phyloP scores from a whole-genome alignment of 2,113 vertebrate species.

The Aegithalos caudatus region DNA sequence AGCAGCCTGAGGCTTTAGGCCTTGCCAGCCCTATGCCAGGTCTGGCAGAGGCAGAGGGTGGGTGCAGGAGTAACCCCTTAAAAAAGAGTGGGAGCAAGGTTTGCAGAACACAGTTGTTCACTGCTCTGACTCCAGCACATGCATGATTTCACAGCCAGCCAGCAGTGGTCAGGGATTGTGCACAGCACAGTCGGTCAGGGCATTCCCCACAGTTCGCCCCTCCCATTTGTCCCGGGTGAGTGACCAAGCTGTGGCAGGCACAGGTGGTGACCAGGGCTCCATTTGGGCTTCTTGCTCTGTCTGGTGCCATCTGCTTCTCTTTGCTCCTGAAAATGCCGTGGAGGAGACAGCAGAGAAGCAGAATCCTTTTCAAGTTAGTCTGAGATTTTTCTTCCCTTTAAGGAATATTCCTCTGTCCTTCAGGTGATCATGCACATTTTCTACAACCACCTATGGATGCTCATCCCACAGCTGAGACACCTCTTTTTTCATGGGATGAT shows the following conservation, averaged over 20 bases:
- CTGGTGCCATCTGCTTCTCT: slow-evolving; percentile 30
- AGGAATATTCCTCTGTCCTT: background rate
- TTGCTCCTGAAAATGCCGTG: background rate
- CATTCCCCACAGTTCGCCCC: background rate
- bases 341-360: background rate
- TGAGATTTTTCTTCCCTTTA: background rate
- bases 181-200: background rate
- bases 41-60: background rate
- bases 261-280: background rate
- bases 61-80: background rate
- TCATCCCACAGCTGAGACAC: background rate
- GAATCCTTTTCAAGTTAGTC: background rate
- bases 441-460: background rate
- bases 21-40: background rate
- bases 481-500: background rate
- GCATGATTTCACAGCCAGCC: slow-evolving; percentile 6
- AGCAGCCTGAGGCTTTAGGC: background rate
- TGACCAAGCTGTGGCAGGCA: slow-evolving; percentile 7
- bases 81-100: background rate
- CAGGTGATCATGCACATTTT: background rate
- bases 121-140: background rate
- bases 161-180: background rate
- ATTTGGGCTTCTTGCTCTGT: background rate
- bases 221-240: background rate
- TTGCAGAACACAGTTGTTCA: background rate